Base-by-base conservation (phyloP, 1,140 invertebrate species). In the Procambarus clarkii region DNA sequence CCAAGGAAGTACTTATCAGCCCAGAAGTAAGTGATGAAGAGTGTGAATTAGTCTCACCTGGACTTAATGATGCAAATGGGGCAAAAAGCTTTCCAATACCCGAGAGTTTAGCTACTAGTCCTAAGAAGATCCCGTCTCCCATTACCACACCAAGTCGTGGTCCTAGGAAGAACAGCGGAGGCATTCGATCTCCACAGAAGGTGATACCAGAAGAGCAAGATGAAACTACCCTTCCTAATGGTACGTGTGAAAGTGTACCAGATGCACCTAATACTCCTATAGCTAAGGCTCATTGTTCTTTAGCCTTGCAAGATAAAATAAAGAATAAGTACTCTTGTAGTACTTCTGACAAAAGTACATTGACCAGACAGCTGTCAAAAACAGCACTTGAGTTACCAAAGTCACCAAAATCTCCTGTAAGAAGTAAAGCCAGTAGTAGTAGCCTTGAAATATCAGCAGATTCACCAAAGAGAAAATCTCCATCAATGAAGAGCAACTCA, bases 1-100 rank as follows among this genome's bases (percentile, higher is more conserved):
- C 76, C 2, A 91, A 91, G 11, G 89, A 91, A 50, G 74, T 91
- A 2, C 54, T 91, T n/a, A 91, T 91, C 45, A 91, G 89, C 48
- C 89, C 89, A 18, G 89, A 91, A 15, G 89, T 91, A 11, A 91
- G 89, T 79, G 89, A 91, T 86, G 89, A 85, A 69, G 89, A 91
- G 21, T 91, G 89, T 91, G 89, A 91, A 76, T 74, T 91, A 46
- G 82, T 91, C 13, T 91, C 83, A 24, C 82, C 82, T 9, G 71
- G 50, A 60, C 21, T 64, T 9, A 77, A 80, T 60, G 44, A 58
- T 50, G 9, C 46, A 3, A 48, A 69, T 11, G 24, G 13, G 18
- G 54, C n/a, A 44, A 69, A 79, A 76, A 58, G 15, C 24, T 45
- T 48, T 34, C 0, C 58, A 34, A 46, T 50, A 18, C n/a, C 44